Percentiles rank a stretch among this genome's conserved stretches.
Conservation (phyloP, 2,888 invertebrate species). For the Stenichneumon culpator region DNA sequence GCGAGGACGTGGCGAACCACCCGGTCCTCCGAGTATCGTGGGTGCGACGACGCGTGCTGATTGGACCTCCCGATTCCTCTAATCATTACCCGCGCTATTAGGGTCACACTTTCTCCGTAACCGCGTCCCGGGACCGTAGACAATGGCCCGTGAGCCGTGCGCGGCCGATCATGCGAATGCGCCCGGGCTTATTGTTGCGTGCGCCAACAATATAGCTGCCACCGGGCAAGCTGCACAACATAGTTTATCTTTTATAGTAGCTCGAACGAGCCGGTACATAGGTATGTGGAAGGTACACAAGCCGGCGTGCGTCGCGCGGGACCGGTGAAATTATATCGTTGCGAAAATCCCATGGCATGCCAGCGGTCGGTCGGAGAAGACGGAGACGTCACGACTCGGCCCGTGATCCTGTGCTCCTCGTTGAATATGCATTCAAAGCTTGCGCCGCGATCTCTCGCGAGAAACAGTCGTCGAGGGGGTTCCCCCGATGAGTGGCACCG, state of each 20-base stretch:
- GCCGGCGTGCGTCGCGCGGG: slow-evolving; percentile 42
- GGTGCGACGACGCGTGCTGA: slow-evolving; percentile 75
- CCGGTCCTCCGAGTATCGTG: slow-evolving; percentile 63
- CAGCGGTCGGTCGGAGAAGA: slow-evolving; percentile 10
- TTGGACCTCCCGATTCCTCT: slow-evolving; percentile 78
- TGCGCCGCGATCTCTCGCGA: slow-evolving; percentile 2
- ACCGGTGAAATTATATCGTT: slow-evolving; percentile 61
- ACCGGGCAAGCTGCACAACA: slow-evolving; percentile 23
- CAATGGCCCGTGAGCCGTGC: slow-evolving; percentile 68
- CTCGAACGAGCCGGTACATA: slow-evolving; percentile 45
- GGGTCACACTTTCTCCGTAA: slow-evolving; percentile 81
- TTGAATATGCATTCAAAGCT: slow-evolving; percentile 22
- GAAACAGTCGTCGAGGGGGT: slow-evolving; percentile 16
- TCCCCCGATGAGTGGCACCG: slow-evolving; percentile 43
- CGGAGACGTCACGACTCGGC: slow-evolving; percentile 40
- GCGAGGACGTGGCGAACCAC: slow-evolving; percentile 33
- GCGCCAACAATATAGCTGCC: slow-evolving; percentile 11
- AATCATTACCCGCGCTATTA: slow-evolving; percentile 80
- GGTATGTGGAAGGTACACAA: slow-evolving; percentile 36
- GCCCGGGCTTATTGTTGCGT: slow-evolving; percentile 59
- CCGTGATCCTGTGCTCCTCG: slow-evolving; percentile 10
- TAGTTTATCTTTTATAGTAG: slow-evolving; percentile 37
- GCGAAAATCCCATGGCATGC: slow-evolving; percentile 29
- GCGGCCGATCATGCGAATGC: slow-evolving; percentile 68
- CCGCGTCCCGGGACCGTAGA: slow-evolving; percentile 67